A percentile compares a stretch with the other conserved stretches of the same genome.
phyloP scores from a whole-genome alignment of 1,140 invertebrate species.

The Caenorhabditis brenneri region DNA sequence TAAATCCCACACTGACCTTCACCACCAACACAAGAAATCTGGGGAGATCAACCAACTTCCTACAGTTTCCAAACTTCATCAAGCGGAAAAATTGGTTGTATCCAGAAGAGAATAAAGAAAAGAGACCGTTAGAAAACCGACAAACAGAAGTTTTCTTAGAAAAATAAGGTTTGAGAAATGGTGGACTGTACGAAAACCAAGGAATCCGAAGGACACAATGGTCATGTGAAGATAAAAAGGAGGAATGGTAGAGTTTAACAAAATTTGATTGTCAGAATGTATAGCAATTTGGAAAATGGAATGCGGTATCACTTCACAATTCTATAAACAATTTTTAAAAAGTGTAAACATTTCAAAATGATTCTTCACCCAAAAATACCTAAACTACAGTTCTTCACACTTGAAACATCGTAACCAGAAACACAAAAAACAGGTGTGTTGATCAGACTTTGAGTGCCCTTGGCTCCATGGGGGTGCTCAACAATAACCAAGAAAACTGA shows the following conservation, averaged over 20 bases:
- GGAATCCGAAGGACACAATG: not conserved
- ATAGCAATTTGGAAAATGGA: too few relatives aligned
- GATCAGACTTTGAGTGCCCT: not conserved
- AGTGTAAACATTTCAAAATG: not conserved
- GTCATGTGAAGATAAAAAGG: not conserved
- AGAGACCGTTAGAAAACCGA: not conserved
- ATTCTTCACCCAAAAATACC: not conserved
- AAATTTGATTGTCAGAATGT: too few relatives aligned
- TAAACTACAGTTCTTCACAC: not conserved
- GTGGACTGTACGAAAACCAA: not conserved
- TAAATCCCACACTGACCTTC: not conserved
- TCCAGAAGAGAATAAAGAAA: not conserved
- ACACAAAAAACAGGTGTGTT: not conserved
- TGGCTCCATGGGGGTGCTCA: not conserved
- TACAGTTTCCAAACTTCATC: slow-evolving; percentile 20
- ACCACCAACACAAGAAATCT: not conserved
- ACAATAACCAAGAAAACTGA: slow-evolving; percentile 1
- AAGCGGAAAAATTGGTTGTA: slow-evolving; percentile 30
- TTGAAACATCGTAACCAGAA: not conserved
- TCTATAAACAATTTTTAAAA: not conserved
- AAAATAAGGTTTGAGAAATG: not conserved
- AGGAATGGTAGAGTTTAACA: not conserved
- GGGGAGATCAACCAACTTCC: slow-evolving; percentile 27
- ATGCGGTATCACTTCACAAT: too few relatives aligned
- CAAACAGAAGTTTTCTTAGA: not conserved